Conservation (phyloP, 1,140 invertebrate genomes). For the Rhyacophila brunnea region DNA sequence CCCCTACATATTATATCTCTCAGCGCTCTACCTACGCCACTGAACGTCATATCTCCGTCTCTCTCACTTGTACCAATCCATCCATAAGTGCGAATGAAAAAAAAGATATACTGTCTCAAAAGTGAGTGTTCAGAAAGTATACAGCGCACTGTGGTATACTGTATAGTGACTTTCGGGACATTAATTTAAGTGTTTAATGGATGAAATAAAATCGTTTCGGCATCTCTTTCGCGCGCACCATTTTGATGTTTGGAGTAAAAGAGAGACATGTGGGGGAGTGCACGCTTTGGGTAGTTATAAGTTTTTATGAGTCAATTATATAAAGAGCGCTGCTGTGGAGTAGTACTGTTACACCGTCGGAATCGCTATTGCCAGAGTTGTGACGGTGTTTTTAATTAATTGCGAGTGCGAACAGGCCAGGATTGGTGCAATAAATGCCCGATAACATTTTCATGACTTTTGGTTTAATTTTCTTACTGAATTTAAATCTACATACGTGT, state of each 20-base stretch:
- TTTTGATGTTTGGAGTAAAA: not conserved
- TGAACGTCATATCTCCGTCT: not conserved
- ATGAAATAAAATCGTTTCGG: not conserved
- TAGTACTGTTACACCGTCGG: conserved; percentile 16
- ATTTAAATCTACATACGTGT: too few relatives aligned
- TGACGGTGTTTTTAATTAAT: conserved; percentile 37
- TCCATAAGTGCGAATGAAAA: not conserved
- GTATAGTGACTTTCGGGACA: not conserved
- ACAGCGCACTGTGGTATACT: too few relatives aligned
- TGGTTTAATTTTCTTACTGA: too few relatives aligned
- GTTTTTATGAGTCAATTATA: conserved; percentile 37
- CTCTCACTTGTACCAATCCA: not conserved
- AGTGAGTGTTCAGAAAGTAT: too few relatives aligned
- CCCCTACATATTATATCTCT: conserved; percentile 12
- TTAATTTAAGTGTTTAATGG: not conserved
- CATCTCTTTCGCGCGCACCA: not conserved
- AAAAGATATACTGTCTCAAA: not conserved
- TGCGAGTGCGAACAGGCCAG: conserved; percentile 15
- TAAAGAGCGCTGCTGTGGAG: not conserved
- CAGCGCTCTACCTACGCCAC: conserved; percentile 1
- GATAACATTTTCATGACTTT: not conserved
- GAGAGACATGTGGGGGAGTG: not conserved
- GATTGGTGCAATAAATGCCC: conserved; percentile 1
- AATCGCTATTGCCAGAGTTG: conserved; percentile 26
- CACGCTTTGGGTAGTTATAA: conserved; percentile 19